A percentile compares a stretch with the other conserved stretches of the same genome.
These are phyloP conservation scores for Thunnus thynnus DNA, from an alignment of 2,113 vertebrate genomes.

Conservation along the genomic window DNA sequence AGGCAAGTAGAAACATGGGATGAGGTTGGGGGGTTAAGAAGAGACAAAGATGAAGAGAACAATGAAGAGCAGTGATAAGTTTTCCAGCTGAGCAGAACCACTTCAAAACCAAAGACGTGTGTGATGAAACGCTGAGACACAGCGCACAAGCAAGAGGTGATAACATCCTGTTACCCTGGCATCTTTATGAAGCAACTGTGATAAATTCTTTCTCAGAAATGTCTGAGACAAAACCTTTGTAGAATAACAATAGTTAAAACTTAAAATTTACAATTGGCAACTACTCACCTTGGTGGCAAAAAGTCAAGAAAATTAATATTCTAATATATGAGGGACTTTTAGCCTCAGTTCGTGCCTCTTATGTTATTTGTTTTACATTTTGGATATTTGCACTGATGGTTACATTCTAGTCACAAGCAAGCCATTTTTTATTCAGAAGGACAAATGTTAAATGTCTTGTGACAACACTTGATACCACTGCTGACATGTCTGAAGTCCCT, in stretches of 20 bases:
- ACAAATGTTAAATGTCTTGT: not conserved
- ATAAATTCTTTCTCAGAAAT: not conserved
- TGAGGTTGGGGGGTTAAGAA: constrained; percentile 10
- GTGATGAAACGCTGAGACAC: constrained; percentile 9
- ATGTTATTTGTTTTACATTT: not conserved
- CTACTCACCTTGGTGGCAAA: not conserved
- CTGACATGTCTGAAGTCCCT: not conserved
- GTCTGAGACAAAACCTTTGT: not conserved
- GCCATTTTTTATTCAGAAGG: not conserved
- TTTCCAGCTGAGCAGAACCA: constrained; percentile 49
- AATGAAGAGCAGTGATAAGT: constrained; percentile 48
- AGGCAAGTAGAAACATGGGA: constrained; percentile 31
- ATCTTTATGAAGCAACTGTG: not conserved
- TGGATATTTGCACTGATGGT: not conserved
- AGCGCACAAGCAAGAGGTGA: not conserved
- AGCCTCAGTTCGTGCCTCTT: not conserved
- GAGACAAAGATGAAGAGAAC: constrained; percentile 42
- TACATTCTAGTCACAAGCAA: not conserved
- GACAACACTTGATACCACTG: not conserved
- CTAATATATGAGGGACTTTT: not conserved
- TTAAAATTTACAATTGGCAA: not conserved
- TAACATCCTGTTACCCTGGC: not conserved
- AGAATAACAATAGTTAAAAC: not conserved
- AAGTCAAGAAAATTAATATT: not conserved
- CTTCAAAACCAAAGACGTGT: constrained; percentile 26